These are phyloP conservation scores for Zaprionus vittiger DNA, from an alignment of 1,140 invertebrate species.

Conservation along the genomic window DNA sequence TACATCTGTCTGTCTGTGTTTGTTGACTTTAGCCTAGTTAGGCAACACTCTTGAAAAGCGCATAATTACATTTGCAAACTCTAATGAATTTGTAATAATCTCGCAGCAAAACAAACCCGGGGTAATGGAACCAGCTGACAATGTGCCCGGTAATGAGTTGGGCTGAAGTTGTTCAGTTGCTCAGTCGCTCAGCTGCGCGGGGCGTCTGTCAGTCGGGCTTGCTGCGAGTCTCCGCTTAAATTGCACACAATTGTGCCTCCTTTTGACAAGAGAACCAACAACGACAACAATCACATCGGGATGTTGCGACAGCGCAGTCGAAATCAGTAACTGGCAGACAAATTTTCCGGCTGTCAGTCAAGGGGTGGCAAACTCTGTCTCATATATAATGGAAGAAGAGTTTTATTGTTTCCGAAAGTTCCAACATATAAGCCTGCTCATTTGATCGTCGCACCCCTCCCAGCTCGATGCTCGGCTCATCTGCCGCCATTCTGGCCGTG, in stretches of 20 bases:
- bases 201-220: background rate
- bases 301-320: background rate
- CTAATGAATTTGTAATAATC: constrained; percentile 69
- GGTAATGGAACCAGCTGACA: constrained; percentile 35
- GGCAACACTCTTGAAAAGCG: constrained; percentile 31
- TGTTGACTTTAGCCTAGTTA: constrained; percentile 32
- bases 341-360: constrained; percentile 49
- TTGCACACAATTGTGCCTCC: constrained; percentile 28
- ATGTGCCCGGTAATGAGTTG: constrained; percentile 59
- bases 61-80: constrained; percentile 53
- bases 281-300: background rate
- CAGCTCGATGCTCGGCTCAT: background rate
- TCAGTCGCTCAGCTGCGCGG: constrained; percentile 1
- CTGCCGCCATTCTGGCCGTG: background rate
- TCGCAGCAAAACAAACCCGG: constrained; percentile 25
- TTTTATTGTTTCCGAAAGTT: constrained; percentile 69
- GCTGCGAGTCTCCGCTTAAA: constrained; percentile 26
- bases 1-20: background rate
- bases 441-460: constrained; percentile 14
- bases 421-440: constrained; percentile 46
- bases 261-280: constrained; percentile 24
- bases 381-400: constrained; percentile 64
- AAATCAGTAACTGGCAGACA: constrained; percentile 38
- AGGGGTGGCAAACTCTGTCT: constrained; percentile 41
- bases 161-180: background rate